These are phyloP conservation scores for Lithobates pipiens DNA, from an alignment of 2,797 vertebrate species.

Conservation along the genomic window DNA sequence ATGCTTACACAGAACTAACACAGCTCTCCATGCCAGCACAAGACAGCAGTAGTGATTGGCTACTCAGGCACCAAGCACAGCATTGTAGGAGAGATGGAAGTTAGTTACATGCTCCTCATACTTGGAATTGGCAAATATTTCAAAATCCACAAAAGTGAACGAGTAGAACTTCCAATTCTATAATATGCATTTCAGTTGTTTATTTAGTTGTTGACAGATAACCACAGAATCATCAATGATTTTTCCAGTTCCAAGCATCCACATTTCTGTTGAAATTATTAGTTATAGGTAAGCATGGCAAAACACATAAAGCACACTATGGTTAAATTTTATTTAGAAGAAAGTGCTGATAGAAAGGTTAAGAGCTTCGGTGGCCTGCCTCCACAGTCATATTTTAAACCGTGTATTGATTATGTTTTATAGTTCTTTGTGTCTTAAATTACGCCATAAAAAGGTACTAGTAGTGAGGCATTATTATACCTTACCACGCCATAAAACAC, in stretches of 20 bases:
- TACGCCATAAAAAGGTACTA: neutral
- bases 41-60: too few relatives aligned
- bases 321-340: neutral
- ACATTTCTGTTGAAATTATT: neutral
- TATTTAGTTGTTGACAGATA: too few relatives aligned
- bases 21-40: too few relatives aligned
- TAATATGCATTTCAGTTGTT: too few relatives aligned
- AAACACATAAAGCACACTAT: neutral
- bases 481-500: neutral
- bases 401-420: constrained; percentile 15
- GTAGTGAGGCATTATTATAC: constrained; percentile 11
- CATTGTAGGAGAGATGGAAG: too few relatives aligned
- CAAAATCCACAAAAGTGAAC: too few relatives aligned
- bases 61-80: too few relatives aligned
- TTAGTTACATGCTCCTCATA: too few relatives aligned
- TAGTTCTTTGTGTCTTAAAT: neutral
- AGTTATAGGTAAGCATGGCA: neutral
- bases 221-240: neutral
- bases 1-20: too few relatives aligned
- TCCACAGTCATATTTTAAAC: neutral
- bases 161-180: too few relatives aligned
- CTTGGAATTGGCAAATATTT: too few relatives aligned
- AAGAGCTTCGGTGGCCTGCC: neutral
- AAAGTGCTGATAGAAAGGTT: neutral
- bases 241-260: neutral